Evolutionary conservation across 1,140 invertebrate species (phyloP), one percentile per base, ranked within the genome.

Genomic region (Pseudomyrmex cubaensis): DNA sequence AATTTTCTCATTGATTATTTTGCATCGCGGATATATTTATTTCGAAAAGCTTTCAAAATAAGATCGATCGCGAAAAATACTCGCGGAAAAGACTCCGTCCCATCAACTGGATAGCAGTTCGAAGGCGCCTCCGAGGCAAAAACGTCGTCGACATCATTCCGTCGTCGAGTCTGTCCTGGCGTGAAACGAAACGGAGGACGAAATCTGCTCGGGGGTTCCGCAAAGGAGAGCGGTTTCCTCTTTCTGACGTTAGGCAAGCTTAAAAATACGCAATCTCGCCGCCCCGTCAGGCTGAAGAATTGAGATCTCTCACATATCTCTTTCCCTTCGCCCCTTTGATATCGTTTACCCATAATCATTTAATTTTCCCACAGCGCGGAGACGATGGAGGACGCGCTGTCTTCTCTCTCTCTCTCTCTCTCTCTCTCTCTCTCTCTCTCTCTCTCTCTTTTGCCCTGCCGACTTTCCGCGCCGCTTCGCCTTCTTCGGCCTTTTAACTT

Each of bases 301-400:
- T 94, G 94, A 94, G 94, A 94, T 94, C 35, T 35, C 35, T 93
- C 92, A 92, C 90, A 92, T 91, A 61, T 82, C 70, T 57, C 46
- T 83, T 61, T 76, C 76, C 63, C 25, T 57, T 59, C 66, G 63
- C 76, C 83, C 74, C 93, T 94, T 94, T 94, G 93, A 94, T 94
- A 94, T 94, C 93, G 93, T 94, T 94, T 94, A 94, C 91, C 94
- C 93, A 94, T 94, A 94, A 94, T 94, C 94, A 94, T 94, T 94
- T 94, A 94, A 94, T 94, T 94, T 94, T 90, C 87, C 78, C 90
- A 87, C 86, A 91, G 74, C 83, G 73, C 72, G 76, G 63, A 52
- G 77, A 84, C 70, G 69, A 63, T 64, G 48, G 59, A 66, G 52
- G n/a, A 76, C 56, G 22, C 50, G 22, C 50, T 76, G 57, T 82